A percentile compares a stretch with the other conserved stretches of the same genome.
phyloP scores from a whole-genome alignment of 2,888 invertebrate genomes.

The Mimachlamys varia region DNA sequence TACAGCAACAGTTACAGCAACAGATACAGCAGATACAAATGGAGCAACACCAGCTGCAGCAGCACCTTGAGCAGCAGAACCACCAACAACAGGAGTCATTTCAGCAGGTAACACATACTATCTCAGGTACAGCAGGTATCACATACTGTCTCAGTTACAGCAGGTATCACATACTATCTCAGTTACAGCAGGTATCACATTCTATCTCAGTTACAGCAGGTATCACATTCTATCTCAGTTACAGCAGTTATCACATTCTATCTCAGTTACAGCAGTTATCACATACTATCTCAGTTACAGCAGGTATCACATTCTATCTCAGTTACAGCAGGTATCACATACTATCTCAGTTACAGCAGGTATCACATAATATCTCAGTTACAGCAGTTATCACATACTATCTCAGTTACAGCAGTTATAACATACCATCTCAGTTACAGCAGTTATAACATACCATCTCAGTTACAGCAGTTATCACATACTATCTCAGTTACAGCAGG shows the following conservation, averaged over 20 bases:
- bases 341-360: constrained; percentile 48
- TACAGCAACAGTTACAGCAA: constrained; percentile 63
- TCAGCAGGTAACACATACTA: constrained; percentile 43
- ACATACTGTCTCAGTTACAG: constrained; percentile 43
- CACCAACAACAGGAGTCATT: constrained; percentile 64
- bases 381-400: constrained; percentile 44
- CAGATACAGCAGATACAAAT: constrained; percentile 56
- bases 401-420: not conserved
- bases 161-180: constrained; percentile 36
- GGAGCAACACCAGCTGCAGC: constrained; percentile 52
- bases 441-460: constrained; percentile 45
- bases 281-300: constrained; percentile 41
- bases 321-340: constrained; percentile 48
- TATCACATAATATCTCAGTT: constrained; percentile 31
- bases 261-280: constrained; percentile 46
- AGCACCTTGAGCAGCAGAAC: constrained; percentile 62
- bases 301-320: constrained; percentile 41
- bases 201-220: not conserved
- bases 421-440: not conserved
- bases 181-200: constrained; percentile 45
- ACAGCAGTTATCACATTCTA: constrained; percentile 38
- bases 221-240: not conserved
- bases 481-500: constrained; percentile 43
- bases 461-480: no score
- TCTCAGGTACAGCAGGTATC: constrained; percentile 40